Percentiles rank a stretch among this genome's conserved stretches.
These are phyloP conservation scores for Simalia tracyae DNA, from an alignment of 2,797 vertebrate genomes.

Conservation along the genomic window DNA sequence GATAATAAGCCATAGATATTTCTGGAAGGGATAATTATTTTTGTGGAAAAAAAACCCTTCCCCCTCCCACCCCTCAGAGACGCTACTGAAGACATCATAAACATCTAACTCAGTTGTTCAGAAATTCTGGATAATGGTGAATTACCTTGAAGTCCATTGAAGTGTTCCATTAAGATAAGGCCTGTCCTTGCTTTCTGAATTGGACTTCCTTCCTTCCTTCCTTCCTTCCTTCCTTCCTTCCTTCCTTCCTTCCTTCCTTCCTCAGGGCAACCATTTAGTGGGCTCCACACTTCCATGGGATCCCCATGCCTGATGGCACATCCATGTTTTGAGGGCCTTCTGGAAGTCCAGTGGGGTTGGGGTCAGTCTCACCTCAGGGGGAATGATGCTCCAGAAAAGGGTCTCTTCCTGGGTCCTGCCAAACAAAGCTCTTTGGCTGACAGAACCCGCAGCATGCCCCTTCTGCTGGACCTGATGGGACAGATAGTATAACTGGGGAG, in stretches of 20 bases:
- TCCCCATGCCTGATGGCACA: background rate
- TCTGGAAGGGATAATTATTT: conserved; percentile 63
- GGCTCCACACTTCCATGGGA: background rate
- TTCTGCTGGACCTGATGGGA: background rate
- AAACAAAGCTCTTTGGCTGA: background rate
- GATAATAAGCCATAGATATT: conserved; percentile 73
- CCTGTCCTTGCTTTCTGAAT: background rate
- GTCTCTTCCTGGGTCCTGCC: background rate
- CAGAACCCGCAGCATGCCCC: background rate
- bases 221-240: too few species aligned
- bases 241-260: too few species aligned
- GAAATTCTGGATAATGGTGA: background rate
- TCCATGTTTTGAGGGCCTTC: background rate
- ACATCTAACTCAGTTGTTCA: background rate
- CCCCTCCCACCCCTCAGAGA: background rate
- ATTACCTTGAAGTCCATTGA: background rate
- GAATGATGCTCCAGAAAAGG: background rate
- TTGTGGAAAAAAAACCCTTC: conserved; percentile 38
- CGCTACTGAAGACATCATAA: background rate
- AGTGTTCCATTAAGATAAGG: background rate
- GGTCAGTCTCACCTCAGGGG: background rate
- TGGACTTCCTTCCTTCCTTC: too few species aligned
- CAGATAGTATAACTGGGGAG: background rate
- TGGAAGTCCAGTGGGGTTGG: background rate
- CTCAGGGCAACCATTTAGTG: background rate